These are phyloP conservation scores for Sinocyclocheilus rhinocerous DNA, from an alignment of 2,113 vertebrate genomes.

Conservation along the genomic window DNA sequence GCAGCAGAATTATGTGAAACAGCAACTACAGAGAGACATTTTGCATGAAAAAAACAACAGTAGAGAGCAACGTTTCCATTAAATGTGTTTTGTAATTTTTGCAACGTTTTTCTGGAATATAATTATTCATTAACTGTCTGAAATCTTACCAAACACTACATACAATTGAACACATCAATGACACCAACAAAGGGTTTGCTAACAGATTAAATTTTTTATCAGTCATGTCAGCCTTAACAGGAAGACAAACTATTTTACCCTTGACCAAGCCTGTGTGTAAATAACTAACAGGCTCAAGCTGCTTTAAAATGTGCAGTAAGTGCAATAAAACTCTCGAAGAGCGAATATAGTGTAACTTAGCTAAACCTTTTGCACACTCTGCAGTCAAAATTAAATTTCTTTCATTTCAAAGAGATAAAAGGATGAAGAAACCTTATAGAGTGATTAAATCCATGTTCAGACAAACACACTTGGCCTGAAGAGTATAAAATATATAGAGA, in stretches of 20 bases:
- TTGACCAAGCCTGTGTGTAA: conserved; percentile 8
- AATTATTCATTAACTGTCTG: too few species aligned
- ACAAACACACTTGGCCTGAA: background rate
- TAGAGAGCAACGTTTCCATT: too few species aligned
- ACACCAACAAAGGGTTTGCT: background rate
- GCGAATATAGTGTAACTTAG: background rate
- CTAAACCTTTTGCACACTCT: background rate
- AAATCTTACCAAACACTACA: too few species aligned
- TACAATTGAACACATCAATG: too few species aligned
- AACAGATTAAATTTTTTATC: background rate
- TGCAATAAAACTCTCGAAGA: background rate
- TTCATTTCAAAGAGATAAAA: background rate
- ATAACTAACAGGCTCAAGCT: conserved; percentile 4
- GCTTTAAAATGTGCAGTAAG: conserved; percentile 14
- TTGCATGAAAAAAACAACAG: too few species aligned
- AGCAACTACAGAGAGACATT: too few species aligned
- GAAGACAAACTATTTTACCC: conserved; percentile 15
- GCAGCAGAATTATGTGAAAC: too few species aligned
- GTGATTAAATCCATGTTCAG: background rate
- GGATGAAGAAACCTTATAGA: background rate
- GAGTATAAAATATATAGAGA: background rate
- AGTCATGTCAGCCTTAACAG: background rate
- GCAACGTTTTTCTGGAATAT: too few species aligned
- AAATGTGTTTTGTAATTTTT: too few species aligned
- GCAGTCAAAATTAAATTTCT: background rate